Conservation (phyloP, 2,888 invertebrate genomes). For the Lycophotia porphyrea region DNA sequence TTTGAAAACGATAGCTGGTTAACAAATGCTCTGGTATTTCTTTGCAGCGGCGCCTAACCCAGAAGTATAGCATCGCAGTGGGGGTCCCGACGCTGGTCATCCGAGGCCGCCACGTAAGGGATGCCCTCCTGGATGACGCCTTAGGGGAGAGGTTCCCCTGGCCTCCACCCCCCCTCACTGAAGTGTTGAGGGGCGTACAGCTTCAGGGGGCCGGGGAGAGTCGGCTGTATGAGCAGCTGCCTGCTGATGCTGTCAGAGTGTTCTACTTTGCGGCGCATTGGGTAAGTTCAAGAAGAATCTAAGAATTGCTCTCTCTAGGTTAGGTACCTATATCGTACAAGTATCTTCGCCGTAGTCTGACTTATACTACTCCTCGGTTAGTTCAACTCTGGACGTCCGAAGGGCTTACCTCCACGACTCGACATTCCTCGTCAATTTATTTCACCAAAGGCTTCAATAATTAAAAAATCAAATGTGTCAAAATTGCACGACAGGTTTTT, state of each 20-base stretch:
- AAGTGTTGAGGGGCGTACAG: conserved; percentile 89
- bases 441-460: background rate
- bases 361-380: background rate
- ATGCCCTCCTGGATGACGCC: conserved; percentile 92
- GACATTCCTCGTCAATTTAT: background rate
- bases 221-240: conserved; percentile 90
- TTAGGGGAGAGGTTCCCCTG: conserved; percentile 93
- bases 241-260: conserved; percentile 92
- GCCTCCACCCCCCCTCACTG: conserved; percentile 92
- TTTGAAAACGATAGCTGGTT: background rate
- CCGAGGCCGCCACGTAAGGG: conserved; percentile 92
- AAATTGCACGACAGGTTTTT: background rate
- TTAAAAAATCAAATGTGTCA: background rate
- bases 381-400: background rate
- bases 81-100: conserved; percentile 94
- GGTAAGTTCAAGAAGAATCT: conserved; percentile 89
- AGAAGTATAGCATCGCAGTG: conserved; percentile 94
- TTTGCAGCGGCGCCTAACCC: conserved; percentile 93
- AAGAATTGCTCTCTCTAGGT: background rate
- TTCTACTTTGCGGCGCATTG: conserved; percentile 97
- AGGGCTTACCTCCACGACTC: background rate
- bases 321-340: background rate
- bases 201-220: conserved; percentile 80
- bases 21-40: background rate
- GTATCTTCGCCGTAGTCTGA: background rate